Evolutionary conservation across 2,797 vertebrate species (phyloP).

Genomic region (Macropus fuliginosus): DNA sequence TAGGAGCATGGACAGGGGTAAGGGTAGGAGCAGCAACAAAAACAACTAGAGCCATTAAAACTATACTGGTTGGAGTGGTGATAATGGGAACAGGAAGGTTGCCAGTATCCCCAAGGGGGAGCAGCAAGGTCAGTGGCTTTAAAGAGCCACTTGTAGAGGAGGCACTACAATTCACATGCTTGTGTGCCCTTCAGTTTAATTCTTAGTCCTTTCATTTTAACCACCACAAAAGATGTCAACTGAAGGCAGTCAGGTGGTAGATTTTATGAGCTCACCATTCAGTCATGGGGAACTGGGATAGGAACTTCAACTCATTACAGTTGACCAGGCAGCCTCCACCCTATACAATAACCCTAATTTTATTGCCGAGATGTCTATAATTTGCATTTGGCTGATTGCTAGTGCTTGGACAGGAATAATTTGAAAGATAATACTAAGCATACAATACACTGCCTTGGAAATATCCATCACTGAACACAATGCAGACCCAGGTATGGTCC

Average conservation of each 20-base stretch:
- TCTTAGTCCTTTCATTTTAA: neutral
- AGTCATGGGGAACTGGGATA: neutral
- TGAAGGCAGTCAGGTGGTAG: too few relatives aligned
- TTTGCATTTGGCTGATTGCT: neutral
- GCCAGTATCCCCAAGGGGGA: neutral
- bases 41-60: neutral
- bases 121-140: neutral
- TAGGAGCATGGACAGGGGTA: neutral
- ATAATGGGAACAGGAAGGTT: neutral
- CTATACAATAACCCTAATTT: neutral
- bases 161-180: neutral
- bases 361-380: slow-evolving; percentile 2
- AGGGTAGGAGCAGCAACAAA: neutral
- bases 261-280: slow-evolving; percentile 13
- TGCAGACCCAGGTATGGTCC: neutral
- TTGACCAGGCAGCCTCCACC: neutral
- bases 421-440: neutral
- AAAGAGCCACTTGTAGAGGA: neutral
- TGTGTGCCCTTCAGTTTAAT: neutral
- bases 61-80: accelerated
- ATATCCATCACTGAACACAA: neutral
- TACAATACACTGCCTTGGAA: neutral
- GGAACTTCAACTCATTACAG: neutral
- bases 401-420: slow-evolving; percentile 14
- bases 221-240: neutral